Evolutionary conservation across 2,113 vertebrate species (phyloP).

Genomic region (Camelus dromedarius): DNA sequence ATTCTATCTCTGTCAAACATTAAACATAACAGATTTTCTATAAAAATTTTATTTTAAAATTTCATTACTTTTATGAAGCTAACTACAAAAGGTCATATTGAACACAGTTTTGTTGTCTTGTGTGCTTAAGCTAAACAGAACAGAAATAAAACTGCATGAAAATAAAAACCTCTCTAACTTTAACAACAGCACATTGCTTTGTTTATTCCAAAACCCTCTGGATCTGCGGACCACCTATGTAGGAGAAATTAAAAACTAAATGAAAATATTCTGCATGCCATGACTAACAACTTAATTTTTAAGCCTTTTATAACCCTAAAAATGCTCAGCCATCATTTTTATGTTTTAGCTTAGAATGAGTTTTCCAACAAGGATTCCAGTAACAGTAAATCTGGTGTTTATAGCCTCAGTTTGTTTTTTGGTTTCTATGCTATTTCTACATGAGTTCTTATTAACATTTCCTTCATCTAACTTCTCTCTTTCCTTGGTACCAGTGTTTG

Average conservation of each 20-base stretch:
- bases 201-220: constrained; percentile 60
- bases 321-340: constrained; percentile 28
- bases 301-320: constrained; percentile 52
- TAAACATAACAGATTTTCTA: constrained; percentile 15
- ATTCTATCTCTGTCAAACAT: background rate
- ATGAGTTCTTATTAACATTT: constrained; percentile 39
- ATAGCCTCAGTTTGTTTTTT: constrained; percentile 38
- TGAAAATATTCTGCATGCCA: constrained; percentile 57
- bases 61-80: constrained; percentile 56
- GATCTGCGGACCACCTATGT: constrained; percentile 58
- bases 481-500: background rate
- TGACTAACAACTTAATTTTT: constrained; percentile 64
- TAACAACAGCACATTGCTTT: constrained; percentile 37
- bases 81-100: constrained; percentile 39
- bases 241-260: constrained; percentile 72
- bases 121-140: constrained; percentile 43
- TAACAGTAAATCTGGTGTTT: constrained; percentile 59
- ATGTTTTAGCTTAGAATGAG: constrained; percentile 52
- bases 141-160: constrained; percentile 62
- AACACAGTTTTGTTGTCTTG: constrained; percentile 21
- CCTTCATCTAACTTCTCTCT: constrained; percentile 15
- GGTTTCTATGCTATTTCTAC: constrained; percentile 17
- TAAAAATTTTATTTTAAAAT: constrained; percentile 41
- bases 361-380: constrained; percentile 53
- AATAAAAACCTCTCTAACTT: constrained; percentile 59